Evolutionary conservation across 2,797 vertebrate species (phyloP).

Genomic region (Odontamblyopus rebecca): DNA sequence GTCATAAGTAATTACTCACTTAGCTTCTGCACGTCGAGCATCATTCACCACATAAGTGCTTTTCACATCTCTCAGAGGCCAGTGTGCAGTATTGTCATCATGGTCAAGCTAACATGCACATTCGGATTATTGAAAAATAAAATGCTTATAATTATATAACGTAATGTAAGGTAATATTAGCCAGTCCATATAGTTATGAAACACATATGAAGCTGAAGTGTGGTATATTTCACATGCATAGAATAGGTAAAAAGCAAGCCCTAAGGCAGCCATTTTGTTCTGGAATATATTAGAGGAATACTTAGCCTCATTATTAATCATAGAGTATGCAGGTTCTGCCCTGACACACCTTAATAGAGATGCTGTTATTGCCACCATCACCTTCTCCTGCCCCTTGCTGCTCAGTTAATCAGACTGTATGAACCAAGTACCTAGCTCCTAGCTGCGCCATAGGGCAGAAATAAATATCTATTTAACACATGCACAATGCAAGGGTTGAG

Average conservation of each 20-base stretch:
- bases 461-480: not conserved
- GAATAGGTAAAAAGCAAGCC: not conserved
- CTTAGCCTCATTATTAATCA: constrained; percentile 8
- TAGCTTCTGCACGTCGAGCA: too few relatives aligned
- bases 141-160: too few relatives aligned
- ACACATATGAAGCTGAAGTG: not conserved
- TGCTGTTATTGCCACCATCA: not conserved
- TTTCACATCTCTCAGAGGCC: too few relatives aligned
- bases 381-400: not conserved
- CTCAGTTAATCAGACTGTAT: constrained; percentile 4
- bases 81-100: too few relatives aligned
- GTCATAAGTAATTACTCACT: too few relatives aligned
- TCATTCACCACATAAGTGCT: too few relatives aligned
- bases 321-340: not conserved
- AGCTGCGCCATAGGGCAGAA: constrained; percentile 6
- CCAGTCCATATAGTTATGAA: not conserved
- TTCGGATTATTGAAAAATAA: too few relatives aligned
- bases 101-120: too few relatives aligned
- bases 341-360: not conserved
- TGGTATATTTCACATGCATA: not conserved
- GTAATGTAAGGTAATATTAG: not conserved
- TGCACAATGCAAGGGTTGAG: not conserved
- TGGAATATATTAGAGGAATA: constrained; percentile 1
- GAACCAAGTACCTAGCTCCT: not conserved
- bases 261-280: not conserved